Evolutionary conservation across 2,797 vertebrate genomes (phyloP).

Genomic region (Peromyscus nudipes): DNA sequence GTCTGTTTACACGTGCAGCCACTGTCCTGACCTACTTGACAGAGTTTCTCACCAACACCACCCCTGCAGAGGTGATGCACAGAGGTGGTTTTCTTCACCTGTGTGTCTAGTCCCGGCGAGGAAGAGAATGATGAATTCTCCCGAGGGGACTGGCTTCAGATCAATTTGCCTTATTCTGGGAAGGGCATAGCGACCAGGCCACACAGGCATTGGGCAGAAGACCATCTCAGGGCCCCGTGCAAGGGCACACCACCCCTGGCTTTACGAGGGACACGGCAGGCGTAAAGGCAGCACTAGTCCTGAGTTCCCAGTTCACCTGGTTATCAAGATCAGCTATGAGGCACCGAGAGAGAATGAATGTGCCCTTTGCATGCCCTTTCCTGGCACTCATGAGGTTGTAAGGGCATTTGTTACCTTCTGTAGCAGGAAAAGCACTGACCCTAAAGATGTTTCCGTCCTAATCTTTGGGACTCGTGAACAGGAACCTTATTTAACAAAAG

Average conservation of each 20-base stretch:
- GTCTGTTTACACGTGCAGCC: neutral
- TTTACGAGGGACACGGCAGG: neutral
- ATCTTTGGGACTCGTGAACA: neutral
- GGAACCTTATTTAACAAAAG: neutral
- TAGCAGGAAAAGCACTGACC: neutral
- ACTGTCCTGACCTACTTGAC: neutral
- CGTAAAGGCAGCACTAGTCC: neutral
- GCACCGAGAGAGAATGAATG: neutral
- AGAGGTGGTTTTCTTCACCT: accelerated
- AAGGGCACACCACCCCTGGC: neutral
- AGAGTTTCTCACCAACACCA: neutral
- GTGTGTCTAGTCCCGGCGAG: neutral
- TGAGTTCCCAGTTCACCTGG: neutral
- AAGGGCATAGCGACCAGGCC: neutral
- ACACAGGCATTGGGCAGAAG: neutral
- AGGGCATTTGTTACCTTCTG: neutral
- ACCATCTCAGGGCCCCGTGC: neutral
- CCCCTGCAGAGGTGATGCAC: neutral
- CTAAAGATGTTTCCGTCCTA: neutral
- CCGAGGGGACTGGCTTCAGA: neutral
- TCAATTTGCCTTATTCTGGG: neutral
- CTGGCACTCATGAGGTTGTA: neutral
- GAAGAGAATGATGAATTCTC: neutral
- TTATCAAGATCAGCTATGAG: neutral
- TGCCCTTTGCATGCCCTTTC: neutral